Conservation (phyloP, 2,113 vertebrate genomes). For the Gallinago jamesoni region DNA sequence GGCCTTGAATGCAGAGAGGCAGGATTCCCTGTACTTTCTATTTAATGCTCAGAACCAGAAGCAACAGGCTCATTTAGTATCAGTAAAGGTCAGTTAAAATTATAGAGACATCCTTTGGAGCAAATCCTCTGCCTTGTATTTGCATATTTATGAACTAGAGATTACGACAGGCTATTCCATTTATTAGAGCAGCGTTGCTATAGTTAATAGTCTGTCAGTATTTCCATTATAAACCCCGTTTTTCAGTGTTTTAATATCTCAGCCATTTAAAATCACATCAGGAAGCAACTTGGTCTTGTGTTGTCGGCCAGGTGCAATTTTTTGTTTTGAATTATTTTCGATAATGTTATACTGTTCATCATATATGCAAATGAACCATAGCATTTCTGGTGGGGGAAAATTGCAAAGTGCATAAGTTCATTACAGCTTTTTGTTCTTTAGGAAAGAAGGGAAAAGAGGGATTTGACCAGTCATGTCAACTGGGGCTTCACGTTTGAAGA, state of each 20-base stretch:
- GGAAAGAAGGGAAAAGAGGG: neutral
- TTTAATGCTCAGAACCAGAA: constrained; percentile 72
- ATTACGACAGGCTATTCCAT: constrained; percentile 82
- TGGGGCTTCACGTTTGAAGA: neutral
- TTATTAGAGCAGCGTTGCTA: constrained; percentile 78
- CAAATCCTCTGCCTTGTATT: constrained; percentile 81
- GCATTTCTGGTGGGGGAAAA: neutral
- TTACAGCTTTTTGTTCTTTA: neutral
- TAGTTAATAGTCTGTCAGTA: constrained; percentile 85
- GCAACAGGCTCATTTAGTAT: constrained; percentile 81
- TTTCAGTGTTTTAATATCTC: constrained; percentile 81
- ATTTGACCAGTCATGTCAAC: neutral
- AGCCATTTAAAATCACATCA: constrained; percentile 79
- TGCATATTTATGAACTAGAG: constrained; percentile 86
- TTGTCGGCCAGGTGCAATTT: constrained; percentile 49
- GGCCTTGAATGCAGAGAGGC: constrained; percentile 14
- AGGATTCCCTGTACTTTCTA: constrained; percentile 63
- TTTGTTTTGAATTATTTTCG: constrained; percentile 45
- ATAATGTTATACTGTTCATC: constrained; percentile 24
- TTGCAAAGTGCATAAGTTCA: neutral
- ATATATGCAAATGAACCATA: constrained; percentile 47
- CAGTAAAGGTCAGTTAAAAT: constrained; percentile 85
- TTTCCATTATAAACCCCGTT: constrained; percentile 83
- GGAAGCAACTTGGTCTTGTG: constrained; percentile 70
- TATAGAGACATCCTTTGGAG: constrained; percentile 84